Base-by-base conservation (phyloP, 2,888 invertebrate genomes). In the Erannis defoliaria region DNA sequence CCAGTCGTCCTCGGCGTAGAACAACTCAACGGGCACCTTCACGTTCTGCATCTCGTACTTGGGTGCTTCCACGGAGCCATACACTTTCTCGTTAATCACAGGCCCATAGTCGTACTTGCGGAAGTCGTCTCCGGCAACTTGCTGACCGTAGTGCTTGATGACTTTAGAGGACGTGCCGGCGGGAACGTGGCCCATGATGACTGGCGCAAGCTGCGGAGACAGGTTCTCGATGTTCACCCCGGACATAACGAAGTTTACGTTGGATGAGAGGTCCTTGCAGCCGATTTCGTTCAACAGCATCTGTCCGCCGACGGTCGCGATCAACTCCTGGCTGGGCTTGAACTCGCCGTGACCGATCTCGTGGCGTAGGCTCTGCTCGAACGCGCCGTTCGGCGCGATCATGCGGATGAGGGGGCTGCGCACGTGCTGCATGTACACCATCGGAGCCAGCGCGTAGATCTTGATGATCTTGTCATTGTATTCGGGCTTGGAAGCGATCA, bases 1-100 rank as follows among this genome's bases (percentile, higher is more conserved):
- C 94, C 95, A 95, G 84, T 97, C 97, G 46, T 95, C 94, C 14
- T 85, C 83, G 59, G 88, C 86, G 78, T 84, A 86, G 81, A 86
- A 90, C 49, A 94, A 71, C 1, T 78, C 78, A 18, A 93, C 89
- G 0, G 94, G 93, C 0, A 80, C 84, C 21, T 72, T 74, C n/a
- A 93, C 91, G 37, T 83, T 77, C 10, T 79, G 70, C 74, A 93
- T 72, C 55, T 90, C 78, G 79, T 89, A 93, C 38, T 78, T 82
- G 0, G 91, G 89, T 0, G 93, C 86, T 67, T 76, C 68, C 9
- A 65, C 67, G 23, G 72, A 73, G 3, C 90, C 92, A 71, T 93
- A 94, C 33, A 88, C 82, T 64, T 80, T 64, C 68, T 75, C 56
- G 76, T 93, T 92, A 67, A 86, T 80, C 37, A 77, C 72, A 0